Percentiles rank a stretch among this genome's conserved stretches.
Evolutionary conservation across 1,140 invertebrate genomes (phyloP).

Genomic region (Zaprionus gabonicus): DNA sequence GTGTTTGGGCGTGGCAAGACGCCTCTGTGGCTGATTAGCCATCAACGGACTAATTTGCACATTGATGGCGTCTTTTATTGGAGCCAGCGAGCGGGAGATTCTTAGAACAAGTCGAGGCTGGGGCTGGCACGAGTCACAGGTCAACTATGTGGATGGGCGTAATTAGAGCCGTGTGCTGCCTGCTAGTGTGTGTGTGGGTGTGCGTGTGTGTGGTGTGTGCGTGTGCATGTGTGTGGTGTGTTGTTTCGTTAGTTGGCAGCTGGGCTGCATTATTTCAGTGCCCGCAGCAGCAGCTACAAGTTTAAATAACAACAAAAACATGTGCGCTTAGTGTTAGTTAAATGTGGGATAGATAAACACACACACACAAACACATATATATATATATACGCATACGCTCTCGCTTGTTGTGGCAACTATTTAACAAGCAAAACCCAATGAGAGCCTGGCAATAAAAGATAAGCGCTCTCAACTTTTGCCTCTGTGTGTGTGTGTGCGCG

Average conservation of each 20-base stretch:
- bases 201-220: conserved; percentile 15
- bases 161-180: conserved; percentile 63
- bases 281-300: conserved; percentile 20
- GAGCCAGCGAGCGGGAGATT: conserved; percentile 18
- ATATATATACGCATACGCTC: conserved; percentile 6
- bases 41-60: conserved; percentile 79
- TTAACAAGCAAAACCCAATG: conserved; percentile 62
- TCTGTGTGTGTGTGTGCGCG: conserved; percentile 38
- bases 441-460: conserved; percentile 77
- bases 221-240: conserved; percentile 27
- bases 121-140: conserved; percentile 17
- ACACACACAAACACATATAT: conserved; percentile 18
- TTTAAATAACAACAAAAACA: conserved; percentile 32
- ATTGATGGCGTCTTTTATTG: conserved; percentile 79
- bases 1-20: conserved; percentile 38
- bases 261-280: conserved; percentile 60
- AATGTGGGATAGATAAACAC: conserved; percentile 19
- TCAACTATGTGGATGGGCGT: conserved; percentile 69
- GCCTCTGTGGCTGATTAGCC: conserved; percentile 60
- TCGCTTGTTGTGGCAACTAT: conserved; percentile 32
- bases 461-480: conserved; percentile 54
- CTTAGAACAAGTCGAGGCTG: conserved; percentile 35
- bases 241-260: conserved; percentile 74
- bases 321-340: conserved; percentile 32
- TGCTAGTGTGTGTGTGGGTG: conserved; percentile 6